Evolutionary conservation across 2,113 vertebrate genomes (phyloP).

Genomic region (Lipophrys pholis): DNA sequence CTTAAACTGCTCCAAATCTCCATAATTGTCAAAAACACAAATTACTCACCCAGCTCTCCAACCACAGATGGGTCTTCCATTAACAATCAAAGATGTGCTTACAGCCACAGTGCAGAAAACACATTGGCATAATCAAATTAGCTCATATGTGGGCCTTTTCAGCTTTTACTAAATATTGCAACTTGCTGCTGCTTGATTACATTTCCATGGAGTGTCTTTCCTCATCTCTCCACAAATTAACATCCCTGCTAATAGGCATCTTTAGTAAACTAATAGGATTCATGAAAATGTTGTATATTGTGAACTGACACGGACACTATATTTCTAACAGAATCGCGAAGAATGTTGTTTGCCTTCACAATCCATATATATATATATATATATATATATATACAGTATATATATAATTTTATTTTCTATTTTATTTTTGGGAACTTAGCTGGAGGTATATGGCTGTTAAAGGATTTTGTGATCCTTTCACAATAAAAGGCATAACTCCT

Average conservation of each 20-base stretch:
- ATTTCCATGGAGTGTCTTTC: constrained; percentile 5
- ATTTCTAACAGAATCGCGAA: too few species aligned
- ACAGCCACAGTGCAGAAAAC: constrained; percentile 5
- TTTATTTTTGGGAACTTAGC: too few species aligned
- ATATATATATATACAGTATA: too few species aligned
- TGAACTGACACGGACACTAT: neutral
- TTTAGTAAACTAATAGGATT: neutral
- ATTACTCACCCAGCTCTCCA: neutral
- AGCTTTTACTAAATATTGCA: constrained; percentile 8
- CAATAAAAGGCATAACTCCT: too few species aligned
- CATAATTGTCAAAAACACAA: constrained; percentile 29
- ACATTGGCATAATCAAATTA: constrained; percentile 12
- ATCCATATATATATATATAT: too few species aligned
- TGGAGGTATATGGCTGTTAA: too few species aligned
- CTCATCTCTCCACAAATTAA: neutral
- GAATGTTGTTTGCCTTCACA: too few species aligned
- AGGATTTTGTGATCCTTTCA: too few species aligned
- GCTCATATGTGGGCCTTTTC: neutral
- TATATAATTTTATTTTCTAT: too few species aligned
- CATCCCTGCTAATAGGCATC: neutral
- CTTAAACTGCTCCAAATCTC: constrained; percentile 17
- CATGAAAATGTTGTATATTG: neutral
- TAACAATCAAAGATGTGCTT: constrained; percentile 24
- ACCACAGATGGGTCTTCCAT: constrained; percentile 1
- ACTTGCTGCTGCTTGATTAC: constrained; percentile 7